phyloP scores from a whole-genome alignment of 2,888 invertebrate species.

The Epinotia nisella region DNA sequence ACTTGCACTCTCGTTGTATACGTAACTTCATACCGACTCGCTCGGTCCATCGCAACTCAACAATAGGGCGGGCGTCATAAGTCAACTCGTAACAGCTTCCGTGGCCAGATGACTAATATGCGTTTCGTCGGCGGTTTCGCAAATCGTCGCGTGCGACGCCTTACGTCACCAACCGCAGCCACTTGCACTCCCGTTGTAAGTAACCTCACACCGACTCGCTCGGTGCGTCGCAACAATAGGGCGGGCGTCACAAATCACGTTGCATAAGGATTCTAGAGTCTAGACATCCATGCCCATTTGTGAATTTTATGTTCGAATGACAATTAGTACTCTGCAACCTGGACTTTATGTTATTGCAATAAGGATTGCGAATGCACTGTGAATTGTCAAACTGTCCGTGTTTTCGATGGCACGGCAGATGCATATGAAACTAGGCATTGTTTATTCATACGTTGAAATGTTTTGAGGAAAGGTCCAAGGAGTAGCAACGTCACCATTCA shows the following conservation, averaged over 20 bases:
- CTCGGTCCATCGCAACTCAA: too few species aligned
- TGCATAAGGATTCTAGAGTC: conserved; percentile 32
- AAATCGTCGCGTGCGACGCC: conserved; percentile 15
- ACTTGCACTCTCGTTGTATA: conserved; percentile 26
- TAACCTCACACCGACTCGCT: conserved; percentile 5
- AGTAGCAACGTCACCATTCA: too few species aligned
- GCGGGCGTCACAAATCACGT: conserved; percentile 14
- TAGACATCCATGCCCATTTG: conserved; percentile 27
- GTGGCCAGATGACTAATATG: conserved; percentile 17
- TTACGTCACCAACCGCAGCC: conserved; percentile 24
- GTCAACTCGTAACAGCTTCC: conserved; percentile 23
- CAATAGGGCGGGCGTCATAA: too few species aligned
- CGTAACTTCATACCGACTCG: too few species aligned
- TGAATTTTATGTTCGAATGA: conserved; percentile 1
- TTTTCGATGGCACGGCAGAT: not conserved
- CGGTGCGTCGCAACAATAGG: conserved; percentile 32
- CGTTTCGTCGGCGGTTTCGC: conserved; percentile 25
- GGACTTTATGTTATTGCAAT: not conserved
- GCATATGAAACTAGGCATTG: not conserved
- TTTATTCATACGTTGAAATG: not conserved
- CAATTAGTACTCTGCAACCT: not conserved
- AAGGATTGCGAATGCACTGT: not conserved
- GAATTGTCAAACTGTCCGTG: too few species aligned
- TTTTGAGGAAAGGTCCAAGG: not conserved
- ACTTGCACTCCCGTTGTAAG: conserved; percentile 21